phyloP scores from a whole-genome alignment of 2,888 invertebrate species.

The Harpagoxenus sublaevis region DNA sequence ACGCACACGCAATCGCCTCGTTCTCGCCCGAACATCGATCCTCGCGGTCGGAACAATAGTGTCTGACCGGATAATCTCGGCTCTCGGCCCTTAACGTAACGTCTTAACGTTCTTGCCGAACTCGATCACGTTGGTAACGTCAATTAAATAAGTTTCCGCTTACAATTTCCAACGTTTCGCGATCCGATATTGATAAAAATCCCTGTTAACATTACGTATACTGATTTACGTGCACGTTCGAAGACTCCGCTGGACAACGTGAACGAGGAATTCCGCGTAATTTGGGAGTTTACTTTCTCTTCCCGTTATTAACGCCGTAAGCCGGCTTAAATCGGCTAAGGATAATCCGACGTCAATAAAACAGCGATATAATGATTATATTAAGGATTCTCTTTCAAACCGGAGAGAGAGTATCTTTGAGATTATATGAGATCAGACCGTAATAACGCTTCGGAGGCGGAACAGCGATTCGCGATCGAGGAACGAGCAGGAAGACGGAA shows the following conservation, averaged over 20 bases:
- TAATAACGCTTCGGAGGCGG: conserved; percentile 53
- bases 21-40: conserved; percentile 47
- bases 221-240: conserved; percentile 5
- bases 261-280: conserved; percentile 13
- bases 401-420: conserved; percentile 34
- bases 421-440: conserved; percentile 54
- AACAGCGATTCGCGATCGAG: conserved; percentile 47
- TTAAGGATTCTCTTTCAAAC: conserved; percentile 45
- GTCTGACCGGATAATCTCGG: conserved; percentile 29
- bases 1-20: conserved; percentile 16
- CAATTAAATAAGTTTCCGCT: conserved; percentile 34
- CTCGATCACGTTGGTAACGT: conserved; percentile 36
- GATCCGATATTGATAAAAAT: conserved; percentile 35
- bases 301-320: conserved; percentile 53
- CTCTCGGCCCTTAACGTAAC: background rate
- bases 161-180: conserved; percentile 28
- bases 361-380: conserved; percentile 39
- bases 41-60: conserved; percentile 29
- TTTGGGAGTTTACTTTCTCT: conserved; percentile 33
- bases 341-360: conserved; percentile 60
- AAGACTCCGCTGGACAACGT: background rate
- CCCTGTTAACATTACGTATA: conserved; percentile 39
- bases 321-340: conserved; percentile 47
- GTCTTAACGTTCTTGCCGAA: conserved; percentile 13
- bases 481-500: conserved; percentile 58